Base-by-base conservation (phyloP, 2,113 vertebrate genomes). In the Toxotes jaculatrix region DNA sequence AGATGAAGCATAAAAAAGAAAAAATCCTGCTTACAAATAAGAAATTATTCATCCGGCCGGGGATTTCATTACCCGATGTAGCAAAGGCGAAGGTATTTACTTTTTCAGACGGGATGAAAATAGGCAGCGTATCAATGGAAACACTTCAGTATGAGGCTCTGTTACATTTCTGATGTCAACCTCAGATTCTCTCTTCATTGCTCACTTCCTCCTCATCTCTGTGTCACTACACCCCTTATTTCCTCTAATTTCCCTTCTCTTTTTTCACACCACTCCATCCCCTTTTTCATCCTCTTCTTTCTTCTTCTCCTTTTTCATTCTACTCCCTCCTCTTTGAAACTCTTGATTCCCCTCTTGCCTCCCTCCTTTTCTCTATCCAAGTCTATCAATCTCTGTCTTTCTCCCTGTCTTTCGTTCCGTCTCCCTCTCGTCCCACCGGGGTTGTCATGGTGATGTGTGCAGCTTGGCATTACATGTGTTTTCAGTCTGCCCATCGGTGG, bases 391-490 rank as follows among this genome's bases (percentile, higher is more conserved):
- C 59, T 47, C 14, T 23, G 9, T 47, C 31, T 21, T 47, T n/a
- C 70, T 47, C 36, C 21, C 49, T 23, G 11, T 66, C 60, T 70
- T 59, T 63, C 2, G 3, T 23, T 32, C 19, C 0, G 4, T 60
- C n/a, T 53, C 61, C 19, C 76, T 7, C 38, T 71, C 27, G 32
- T 69, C 73, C 72, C 85, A 9, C 76, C 53, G 21, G 85, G 74
- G 87, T 93, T 91, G 90, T 86, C 88, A 80, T 92, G 87, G 89
- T 49, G 73, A 88, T 84, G 81, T 79, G 82, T 72, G 74, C 72
- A 73, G 80, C 85, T 87, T 83, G 77, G 78, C 74, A 62, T 83
- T 89, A 87, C 88, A 92, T 83, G 82, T 88, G 88, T 92, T 89
- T 83, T 51, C 19, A 17, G 6, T 21, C 19, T 51, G 49, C 49